Evolutionary conservation across 2,888 invertebrate genomes (phyloP).

Genomic region (Acronicta psi): DNA sequence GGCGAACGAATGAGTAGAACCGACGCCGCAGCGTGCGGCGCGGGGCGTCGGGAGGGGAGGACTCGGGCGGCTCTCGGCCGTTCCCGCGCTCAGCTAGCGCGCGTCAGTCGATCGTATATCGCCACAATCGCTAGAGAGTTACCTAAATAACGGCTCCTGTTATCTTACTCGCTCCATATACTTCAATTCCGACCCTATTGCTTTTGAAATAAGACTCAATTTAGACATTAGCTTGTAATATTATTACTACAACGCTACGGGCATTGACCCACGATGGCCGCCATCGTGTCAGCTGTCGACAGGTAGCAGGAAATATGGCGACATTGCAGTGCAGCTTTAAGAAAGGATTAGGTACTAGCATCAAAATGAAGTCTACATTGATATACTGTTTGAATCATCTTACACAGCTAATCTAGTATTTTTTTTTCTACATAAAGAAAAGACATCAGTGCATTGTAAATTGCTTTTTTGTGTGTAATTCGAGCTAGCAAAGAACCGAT

Average conservation of each 20-base stretch:
- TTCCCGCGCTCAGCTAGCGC: not conserved
- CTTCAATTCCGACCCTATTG: slow-evolving; percentile 6
- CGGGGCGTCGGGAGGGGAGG: slow-evolving; percentile 1
- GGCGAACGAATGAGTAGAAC: slow-evolving; percentile 7
- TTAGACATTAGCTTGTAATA: not conserved
- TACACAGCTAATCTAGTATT: not conserved
- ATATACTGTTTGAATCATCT: not conserved
- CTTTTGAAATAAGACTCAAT: not conserved
- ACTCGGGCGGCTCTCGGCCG: too few species aligned
- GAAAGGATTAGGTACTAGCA: too few species aligned
- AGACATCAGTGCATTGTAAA: not conserved
- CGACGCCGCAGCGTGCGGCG: slow-evolving; percentile 1
- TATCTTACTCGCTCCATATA: slow-evolving; percentile 9
- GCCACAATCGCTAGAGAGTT: slow-evolving; percentile 30
- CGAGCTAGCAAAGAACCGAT: not conserved
- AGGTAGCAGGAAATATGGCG: not conserved
- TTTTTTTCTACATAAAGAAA: not conserved
- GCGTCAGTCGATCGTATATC: slow-evolving; percentile 10
- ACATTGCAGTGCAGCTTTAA: too few species aligned
- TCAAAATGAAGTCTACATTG: not conserved
- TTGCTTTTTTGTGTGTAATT: not conserved
- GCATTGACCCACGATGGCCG: slow-evolving; percentile 4
- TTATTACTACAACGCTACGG: not conserved
- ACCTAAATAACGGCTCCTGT: slow-evolving; percentile 24
- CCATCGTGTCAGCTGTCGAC: not conserved